These are phyloP conservation scores for Macrotis lagotis DNA, from an alignment of 2,113 vertebrate genomes.

Conservation along the genomic window DNA sequence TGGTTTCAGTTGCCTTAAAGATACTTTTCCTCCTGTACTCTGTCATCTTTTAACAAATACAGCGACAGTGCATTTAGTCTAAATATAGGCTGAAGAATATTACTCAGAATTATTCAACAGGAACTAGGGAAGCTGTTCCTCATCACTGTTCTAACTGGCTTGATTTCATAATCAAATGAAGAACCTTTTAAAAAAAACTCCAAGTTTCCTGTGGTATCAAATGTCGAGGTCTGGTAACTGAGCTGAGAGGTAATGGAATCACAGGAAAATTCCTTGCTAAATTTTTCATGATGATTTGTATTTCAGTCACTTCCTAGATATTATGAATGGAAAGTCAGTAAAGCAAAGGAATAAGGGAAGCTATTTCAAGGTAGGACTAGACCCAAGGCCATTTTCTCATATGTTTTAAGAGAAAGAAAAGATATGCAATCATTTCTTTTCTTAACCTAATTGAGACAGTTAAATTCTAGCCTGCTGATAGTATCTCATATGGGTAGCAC, in stretches of 20 bases:
- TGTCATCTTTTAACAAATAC: constrained; percentile 41
- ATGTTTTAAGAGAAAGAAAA: constrained; percentile 1
- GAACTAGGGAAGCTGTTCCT: not conserved
- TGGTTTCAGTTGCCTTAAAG: not conserved
- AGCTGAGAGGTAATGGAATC: not conserved
- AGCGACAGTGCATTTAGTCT: not conserved
- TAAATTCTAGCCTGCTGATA: not conserved
- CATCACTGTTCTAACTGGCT: constrained; percentile 8
- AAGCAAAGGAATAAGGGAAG: not conserved
- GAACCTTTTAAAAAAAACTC: not conserved
- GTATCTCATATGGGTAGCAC: not conserved
- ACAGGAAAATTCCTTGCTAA: not conserved
- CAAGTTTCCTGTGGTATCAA: not conserved
- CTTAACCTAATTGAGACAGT: not conserved
- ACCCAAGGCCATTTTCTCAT: not conserved
- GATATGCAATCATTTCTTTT: not conserved
- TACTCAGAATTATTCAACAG: constrained; percentile 49
- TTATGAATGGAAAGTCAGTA: not conserved
- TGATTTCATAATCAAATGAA: constrained; percentile 44
- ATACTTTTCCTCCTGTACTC: not conserved
- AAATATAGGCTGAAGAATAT: constrained; percentile 47
- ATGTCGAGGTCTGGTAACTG: not conserved
- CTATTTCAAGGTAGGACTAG: not conserved
- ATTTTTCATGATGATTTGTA: not conserved
- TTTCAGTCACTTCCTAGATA: not conserved